A percentile compares a stretch with the other conserved stretches of the same genome.
Conservation (phyloP, 2,113 vertebrate genomes). For the Chlamydotis undulata region DNA sequence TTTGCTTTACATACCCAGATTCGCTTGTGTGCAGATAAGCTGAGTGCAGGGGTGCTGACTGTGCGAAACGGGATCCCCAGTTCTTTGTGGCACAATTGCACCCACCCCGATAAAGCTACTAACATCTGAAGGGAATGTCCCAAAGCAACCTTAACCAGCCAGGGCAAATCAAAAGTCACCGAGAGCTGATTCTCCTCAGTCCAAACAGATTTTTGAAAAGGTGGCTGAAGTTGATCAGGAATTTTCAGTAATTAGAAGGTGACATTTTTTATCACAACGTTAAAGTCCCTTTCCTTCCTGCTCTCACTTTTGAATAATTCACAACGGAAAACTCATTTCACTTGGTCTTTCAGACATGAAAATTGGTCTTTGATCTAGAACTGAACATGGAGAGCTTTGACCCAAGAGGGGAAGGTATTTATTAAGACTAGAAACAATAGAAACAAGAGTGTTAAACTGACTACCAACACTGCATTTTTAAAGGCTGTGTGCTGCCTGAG, state of each 20-base stretch:
- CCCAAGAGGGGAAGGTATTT: neutral
- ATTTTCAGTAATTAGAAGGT: neutral
- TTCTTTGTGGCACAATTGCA: neutral
- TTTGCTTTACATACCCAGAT: neutral
- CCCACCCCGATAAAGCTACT: rapidly evolving
- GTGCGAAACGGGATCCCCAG: neutral
- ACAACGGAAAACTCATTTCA: neutral
- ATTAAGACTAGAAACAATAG: neutral
- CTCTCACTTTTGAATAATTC: neutral
- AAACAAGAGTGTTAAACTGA: neutral
- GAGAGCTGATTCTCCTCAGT: neutral
- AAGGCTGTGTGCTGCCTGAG: neutral
- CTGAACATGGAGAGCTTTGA: neutral
- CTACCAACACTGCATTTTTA: neutral
- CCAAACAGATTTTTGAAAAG: neutral
- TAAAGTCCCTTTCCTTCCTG: neutral
- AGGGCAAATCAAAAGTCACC: rapidly evolving
- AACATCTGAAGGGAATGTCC: neutral
- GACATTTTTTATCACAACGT: neutral
- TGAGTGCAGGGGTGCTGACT: neutral
- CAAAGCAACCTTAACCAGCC: neutral
- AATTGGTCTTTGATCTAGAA: constrained; percentile 6
- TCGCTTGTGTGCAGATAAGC: neutral
- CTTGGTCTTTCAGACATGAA: neutral
- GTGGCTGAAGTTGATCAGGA: neutral